Evolutionary conservation across 2,888 invertebrate genomes (phyloP).

Genomic region (Aleiodes alternator): DNA sequence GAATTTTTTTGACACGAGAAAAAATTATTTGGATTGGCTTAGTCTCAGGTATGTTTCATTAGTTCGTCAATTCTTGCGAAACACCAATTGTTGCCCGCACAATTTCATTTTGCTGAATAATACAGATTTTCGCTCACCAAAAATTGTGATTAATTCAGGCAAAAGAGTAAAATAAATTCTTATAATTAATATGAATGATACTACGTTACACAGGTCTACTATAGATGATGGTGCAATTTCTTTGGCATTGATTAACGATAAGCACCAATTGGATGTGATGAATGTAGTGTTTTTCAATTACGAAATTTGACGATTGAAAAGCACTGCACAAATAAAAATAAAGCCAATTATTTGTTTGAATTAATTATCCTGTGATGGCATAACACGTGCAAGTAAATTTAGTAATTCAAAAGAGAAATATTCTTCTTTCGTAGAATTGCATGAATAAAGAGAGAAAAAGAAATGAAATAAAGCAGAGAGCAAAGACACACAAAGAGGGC

Average conservation of each 20-base stretch:
- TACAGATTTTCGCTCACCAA: background rate
- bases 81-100: background rate
- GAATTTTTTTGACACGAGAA: background rate
- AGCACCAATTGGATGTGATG: conserved; percentile 13
- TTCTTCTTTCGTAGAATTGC: background rate
- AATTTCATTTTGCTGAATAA: background rate
- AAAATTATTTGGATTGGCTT: conserved; percentile 2
- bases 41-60: conserved; percentile 8
- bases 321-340: conserved; percentile 48
- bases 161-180: background rate
- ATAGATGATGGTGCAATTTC: conserved; percentile 37
- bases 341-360: background rate
- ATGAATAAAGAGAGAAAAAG: background rate
- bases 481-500: conserved; percentile 23
- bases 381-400: background rate
- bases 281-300: conserved; percentile 41
- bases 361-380: background rate
- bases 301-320: conserved; percentile 49
- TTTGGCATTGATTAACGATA: conserved; percentile 40
- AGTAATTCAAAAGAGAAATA: background rate
- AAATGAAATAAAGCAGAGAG: conserved; percentile 42
- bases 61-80: conserved; percentile 9
- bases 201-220: background rate
- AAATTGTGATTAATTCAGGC: conserved; percentile 5
- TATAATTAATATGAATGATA: conserved; percentile 8